Evolutionary conservation across 1,140 invertebrate species (phyloP).

Genomic region (Aphelinus certus): DNA sequence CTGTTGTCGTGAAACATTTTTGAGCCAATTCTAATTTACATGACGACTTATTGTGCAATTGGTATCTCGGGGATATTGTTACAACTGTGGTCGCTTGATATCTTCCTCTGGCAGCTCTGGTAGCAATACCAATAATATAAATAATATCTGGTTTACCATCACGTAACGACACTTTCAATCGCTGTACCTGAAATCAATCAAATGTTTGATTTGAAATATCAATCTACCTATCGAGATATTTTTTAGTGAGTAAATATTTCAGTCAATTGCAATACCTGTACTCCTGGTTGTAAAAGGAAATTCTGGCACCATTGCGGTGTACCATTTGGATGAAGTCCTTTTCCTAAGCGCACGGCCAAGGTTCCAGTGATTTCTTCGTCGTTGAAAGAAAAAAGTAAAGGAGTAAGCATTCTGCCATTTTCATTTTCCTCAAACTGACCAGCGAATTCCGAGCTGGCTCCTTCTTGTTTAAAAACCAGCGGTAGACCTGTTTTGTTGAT

Average conservation of each 20-base stretch:
- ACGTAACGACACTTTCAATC: constrained; percentile 72
- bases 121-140: constrained; percentile 86
- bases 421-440: constrained; percentile 97
- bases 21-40: constrained; percentile 88
- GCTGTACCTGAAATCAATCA: constrained; percentile 62
- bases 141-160: constrained; percentile 75
- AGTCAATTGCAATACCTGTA: constrained; percentile 65
- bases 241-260: constrained; percentile 15
- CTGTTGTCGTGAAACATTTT: constrained; percentile 76
- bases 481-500: constrained; percentile 95
- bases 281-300: constrained; percentile 83
- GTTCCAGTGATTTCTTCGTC: constrained; percentile 82
- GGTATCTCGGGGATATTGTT: constrained; percentile 91
- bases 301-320: constrained; percentile 82
- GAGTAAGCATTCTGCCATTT: constrained; percentile 88
- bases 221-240: not conserved
- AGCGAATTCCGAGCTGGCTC: constrained; percentile 79
- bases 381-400: constrained; percentile 93
- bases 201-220: not conserved
- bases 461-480: constrained; percentile 93
- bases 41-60: constrained; percentile 90
- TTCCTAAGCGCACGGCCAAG: constrained; percentile 75
- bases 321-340: constrained; percentile 71
- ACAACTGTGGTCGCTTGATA: constrained; percentile 92
- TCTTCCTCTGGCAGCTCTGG: constrained; percentile 85